Evolutionary conservation across 1,140 invertebrate genomes (phyloP).

Genomic region (Heliconius eleuchia): DNA sequence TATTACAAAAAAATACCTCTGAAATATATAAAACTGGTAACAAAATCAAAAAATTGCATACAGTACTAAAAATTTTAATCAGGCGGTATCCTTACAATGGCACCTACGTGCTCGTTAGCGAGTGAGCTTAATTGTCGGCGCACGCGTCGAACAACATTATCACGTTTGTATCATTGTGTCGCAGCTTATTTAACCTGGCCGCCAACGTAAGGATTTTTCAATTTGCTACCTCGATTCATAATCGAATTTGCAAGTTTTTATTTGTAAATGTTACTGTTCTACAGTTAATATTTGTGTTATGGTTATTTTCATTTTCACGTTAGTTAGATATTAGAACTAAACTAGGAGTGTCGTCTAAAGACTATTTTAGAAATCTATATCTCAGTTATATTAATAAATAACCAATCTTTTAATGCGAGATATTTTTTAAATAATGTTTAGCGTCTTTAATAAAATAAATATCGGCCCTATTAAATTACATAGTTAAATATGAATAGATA

Average conservation of each 20-base stretch:
- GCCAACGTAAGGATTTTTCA: conserved; percentile 28
- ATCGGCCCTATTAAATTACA: too few species aligned
- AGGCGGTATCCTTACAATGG: background rate
- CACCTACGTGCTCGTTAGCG: conserved; percentile 36
- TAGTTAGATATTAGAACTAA: background rate
- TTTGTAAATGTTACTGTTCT: background rate
- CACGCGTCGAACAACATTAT: conserved; percentile 31
- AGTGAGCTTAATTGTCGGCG: conserved; percentile 36
- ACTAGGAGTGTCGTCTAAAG: background rate
- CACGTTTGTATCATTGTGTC: conserved; percentile 22
- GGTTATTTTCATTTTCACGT: background rate
- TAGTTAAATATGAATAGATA: too few species aligned
- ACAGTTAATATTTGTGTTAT: background rate
- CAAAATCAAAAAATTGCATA: background rate
- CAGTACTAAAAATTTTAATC: conserved; percentile 11
- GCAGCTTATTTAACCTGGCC: conserved; percentile 24
- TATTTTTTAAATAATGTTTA: too few species aligned
- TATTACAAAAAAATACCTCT: background rate
- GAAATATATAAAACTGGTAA: conserved; percentile 1
- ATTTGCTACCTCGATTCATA: conserved; percentile 21
- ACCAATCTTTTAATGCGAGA: too few species aligned
- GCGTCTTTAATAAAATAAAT: too few species aligned
- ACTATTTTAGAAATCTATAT: too few species aligned
- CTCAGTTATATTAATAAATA: too few species aligned
- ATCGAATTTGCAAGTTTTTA: background rate